phyloP scores from a whole-genome alignment of 2,888 invertebrate species.

The Apocheima hispidaria region DNA sequence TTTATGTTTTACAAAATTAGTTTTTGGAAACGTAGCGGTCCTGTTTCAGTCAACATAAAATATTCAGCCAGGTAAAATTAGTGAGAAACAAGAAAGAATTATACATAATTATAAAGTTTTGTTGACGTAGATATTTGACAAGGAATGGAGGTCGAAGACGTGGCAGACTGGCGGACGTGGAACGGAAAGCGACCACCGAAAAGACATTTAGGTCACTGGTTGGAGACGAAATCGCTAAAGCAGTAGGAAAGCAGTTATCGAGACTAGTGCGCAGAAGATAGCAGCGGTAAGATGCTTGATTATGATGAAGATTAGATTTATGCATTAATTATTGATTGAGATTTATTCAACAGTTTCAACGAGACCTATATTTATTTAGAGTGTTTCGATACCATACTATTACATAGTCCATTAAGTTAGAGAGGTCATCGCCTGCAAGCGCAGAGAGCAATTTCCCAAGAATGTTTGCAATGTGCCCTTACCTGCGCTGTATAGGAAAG shows the following conservation, averaged over 20 bases:
- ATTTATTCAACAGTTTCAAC: no score
- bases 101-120: background rate
- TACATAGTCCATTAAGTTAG: slow-evolving; percentile 5
- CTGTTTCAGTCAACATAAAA: slow-evolving; percentile 32
- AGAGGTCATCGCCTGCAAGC: slow-evolving; percentile 5
- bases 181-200: no score
- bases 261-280: no score
- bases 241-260: no score
- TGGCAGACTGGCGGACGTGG: no score
- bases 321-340: no score
- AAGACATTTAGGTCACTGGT: no score
- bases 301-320: no score
- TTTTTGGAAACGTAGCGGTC: slow-evolving; percentile 26
- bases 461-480: slow-evolving; percentile 19
- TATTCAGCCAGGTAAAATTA: slow-evolving; percentile 22
- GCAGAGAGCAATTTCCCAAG: slow-evolving; percentile 5
- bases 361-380: background rate
- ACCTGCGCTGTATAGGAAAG: slow-evolving; percentile 20
- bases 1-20: slow-evolving; percentile 38
- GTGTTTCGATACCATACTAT: background rate
- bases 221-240: no score
- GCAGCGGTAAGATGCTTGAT: no score
- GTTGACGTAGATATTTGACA: no score
- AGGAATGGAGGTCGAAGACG: no score
- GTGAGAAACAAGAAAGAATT: background rate